Evolutionary conservation across 1,140 invertebrate species (phyloP), one percentile per base, ranked within the genome.

Genomic region (Cyrtorhinus lividipennis): DNA sequence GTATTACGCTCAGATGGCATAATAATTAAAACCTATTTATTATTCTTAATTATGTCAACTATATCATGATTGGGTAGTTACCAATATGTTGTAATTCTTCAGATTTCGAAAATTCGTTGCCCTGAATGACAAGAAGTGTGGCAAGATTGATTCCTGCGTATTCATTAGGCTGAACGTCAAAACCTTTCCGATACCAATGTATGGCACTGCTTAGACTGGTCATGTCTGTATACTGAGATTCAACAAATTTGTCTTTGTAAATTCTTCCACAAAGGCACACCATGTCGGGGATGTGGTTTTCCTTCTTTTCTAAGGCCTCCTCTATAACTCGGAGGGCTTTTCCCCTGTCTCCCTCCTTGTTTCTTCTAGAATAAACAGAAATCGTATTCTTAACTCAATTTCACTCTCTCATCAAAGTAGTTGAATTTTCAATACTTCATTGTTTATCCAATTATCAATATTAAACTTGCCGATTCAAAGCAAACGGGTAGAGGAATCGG

Each of bases 91-190:
- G 90, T 44, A 96, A 74, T 73, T 95, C 92, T 69, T 87, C 84
- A 22, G 90, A 93, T 71, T 88, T 88, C 46, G 86, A 86, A 73
- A 98, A 95, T 71, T 95, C 90, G 76, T 96, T 93, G 30, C 96
- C 97, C 68, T 87, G 91, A 69, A 98, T 95, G n/a, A 98, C 94
- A 27, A 99, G 77, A 20, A 99, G 76, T 15, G 96, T 99, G 23
- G 96, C 96, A 67, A 99, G 79, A 80, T 99, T 99, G 64, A 99
- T 98, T 30, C 95, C 96, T 22, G 95, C 95, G 78, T 98, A 99
- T 78, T 98, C 95, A 76, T 99, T 97, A 1, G 95, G 95, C 71
- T 98, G 95, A 30, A 97, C 87, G 73, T 87, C 67, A 76, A 99
- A 99, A 57, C 95, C 95, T 79, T 96, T 93, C 64, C 94, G 81